These are phyloP conservation scores for Rotaria macrura DNA, from an alignment of 2,888 invertebrate genomes.

Conservation along the genomic window DNA sequence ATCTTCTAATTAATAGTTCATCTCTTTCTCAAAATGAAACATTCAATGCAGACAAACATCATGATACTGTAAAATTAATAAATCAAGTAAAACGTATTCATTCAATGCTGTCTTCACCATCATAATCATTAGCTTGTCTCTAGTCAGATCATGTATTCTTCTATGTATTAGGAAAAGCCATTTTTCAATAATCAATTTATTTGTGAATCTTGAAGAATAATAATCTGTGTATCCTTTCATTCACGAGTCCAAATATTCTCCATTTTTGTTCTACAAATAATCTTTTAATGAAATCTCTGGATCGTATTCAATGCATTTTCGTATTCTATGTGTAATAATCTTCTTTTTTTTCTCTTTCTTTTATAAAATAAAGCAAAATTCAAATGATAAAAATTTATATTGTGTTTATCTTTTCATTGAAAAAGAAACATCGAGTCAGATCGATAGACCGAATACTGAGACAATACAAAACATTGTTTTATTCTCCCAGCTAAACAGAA, in stretches of 20 bases:
- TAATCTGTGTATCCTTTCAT: too few relatives aligned
- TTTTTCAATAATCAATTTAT: not conserved
- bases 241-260: not conserved
- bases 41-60: not conserved
- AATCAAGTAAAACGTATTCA: not conserved
- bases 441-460: not conserved
- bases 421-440: not conserved
- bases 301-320: not conserved
- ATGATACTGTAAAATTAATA: not conserved
- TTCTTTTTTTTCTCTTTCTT: not conserved
- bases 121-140: not conserved
- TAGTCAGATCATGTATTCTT: not conserved
- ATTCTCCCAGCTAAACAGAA: not conserved
- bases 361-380: not conserved
- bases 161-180: not conserved
- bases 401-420: not conserved
- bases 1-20: not conserved
- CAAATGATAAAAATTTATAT: not conserved
- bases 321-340: not conserved
- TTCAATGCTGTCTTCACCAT: not conserved
- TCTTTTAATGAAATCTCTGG: not conserved
- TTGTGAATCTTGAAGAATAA: not conserved
- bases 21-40: not conserved
- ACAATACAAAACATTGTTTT: not conserved
- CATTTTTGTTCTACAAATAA: not conserved